Evolutionary conservation across 2,797 vertebrate species (phyloP).

Genomic region (Trachops cirrhosus): DNA sequence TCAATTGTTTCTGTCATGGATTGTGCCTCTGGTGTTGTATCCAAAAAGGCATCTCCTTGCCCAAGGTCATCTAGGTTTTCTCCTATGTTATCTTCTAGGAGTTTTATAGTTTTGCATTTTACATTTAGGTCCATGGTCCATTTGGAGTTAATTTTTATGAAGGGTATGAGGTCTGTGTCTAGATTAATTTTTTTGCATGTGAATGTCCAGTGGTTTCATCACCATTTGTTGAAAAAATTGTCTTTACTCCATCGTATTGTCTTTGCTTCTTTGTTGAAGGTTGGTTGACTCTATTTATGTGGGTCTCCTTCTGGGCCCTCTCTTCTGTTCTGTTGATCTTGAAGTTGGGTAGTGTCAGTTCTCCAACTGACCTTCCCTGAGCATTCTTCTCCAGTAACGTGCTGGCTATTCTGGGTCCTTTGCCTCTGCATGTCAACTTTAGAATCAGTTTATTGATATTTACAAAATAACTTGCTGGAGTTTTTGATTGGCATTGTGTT

Average conservation of each 20-base stretch:
- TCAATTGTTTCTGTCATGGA: not conserved
- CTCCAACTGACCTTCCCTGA: not conserved
- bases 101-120: not conserved
- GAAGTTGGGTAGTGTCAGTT: not conserved
- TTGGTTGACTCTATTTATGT: not conserved
- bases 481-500: not conserved
- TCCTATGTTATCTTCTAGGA: not conserved
- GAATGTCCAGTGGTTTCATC: not conserved
- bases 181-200: not conserved
- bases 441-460: not conserved
- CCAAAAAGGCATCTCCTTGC: not conserved
- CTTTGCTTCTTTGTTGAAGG: not conserved
- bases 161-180: not conserved
- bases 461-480: not conserved
- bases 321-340: not conserved
- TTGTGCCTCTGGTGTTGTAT: not conserved
- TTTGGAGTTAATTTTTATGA: not conserved
- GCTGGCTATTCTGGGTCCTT: not conserved
- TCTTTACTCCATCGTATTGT: not conserved
- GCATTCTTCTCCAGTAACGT: not conserved
- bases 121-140: not conserved
- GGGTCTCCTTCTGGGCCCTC: not conserved
- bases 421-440: not conserved
- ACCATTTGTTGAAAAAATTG: not conserved
- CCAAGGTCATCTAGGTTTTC: not conserved